Conservation (phyloP, 2,797 vertebrate genomes). For the Mormyrus proboscirostris region DNA sequence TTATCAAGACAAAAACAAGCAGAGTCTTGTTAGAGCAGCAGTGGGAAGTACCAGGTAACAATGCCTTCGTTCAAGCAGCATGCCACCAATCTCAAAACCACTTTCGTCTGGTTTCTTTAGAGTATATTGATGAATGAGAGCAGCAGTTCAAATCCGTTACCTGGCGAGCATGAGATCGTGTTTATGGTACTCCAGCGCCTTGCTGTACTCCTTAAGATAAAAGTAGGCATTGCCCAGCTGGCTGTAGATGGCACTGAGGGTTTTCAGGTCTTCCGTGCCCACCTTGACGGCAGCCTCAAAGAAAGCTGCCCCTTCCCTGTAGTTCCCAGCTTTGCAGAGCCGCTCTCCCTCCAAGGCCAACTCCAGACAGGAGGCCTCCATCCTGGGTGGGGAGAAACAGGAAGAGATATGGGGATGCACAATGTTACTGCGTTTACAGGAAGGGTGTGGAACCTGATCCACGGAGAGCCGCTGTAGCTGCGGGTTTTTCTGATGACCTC, state of each 20-base stretch:
- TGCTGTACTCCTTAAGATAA: conserved; percentile 91
- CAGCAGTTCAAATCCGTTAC: conserved; percentile 54
- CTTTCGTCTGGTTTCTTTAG: background rate
- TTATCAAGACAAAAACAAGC: background rate
- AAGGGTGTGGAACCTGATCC: background rate
- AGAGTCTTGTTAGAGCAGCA: background rate
- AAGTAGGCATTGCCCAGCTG: conserved; percentile 97
- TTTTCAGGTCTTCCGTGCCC: conserved; percentile 94
- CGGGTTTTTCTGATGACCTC: background rate
- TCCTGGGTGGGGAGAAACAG: conserved; percentile 57
- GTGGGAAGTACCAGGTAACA: background rate
- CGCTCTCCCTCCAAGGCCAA: conserved; percentile 90
- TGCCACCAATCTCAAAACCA: background rate
- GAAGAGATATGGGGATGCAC: background rate
- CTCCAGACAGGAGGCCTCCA: conserved; percentile 95
- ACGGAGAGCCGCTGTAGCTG: background rate
- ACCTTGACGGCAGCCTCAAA: conserved; percentile 93
- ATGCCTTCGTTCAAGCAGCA: too few species aligned
- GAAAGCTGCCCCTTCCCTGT: conserved; percentile 84
- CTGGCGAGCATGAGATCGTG: conserved; percentile 91
- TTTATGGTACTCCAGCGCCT: conserved; percentile 86
- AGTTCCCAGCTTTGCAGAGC: conserved; percentile 88
- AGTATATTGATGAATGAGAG: background rate
- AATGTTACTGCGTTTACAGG: background rate
- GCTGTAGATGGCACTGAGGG: conserved; percentile 97